A percentile compares a stretch with the other conserved stretches of the same genome.
Conservation (phyloP, 2,888 invertebrate genomes). For the Eulithis prunata region DNA sequence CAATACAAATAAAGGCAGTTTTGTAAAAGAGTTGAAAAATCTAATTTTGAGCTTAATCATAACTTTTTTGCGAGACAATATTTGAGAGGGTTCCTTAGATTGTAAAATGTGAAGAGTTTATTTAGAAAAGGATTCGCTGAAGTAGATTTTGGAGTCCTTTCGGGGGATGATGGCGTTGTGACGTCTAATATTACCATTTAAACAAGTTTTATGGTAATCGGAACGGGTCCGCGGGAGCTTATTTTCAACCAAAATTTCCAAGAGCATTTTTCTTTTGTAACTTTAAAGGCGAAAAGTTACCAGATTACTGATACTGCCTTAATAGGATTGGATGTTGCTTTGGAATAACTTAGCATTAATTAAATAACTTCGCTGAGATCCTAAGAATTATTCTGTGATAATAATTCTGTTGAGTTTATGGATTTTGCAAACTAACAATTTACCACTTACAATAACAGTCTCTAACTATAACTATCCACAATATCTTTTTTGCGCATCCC, state of each 20-base stretch:
- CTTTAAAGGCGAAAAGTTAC: conserved; percentile 75
- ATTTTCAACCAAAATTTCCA: conserved; percentile 76
- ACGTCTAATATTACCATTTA: conserved; percentile 84
- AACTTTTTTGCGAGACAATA: background rate
- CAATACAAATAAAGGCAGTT: no score
- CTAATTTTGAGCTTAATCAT: background rate
- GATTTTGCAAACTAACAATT: conserved; percentile 9
- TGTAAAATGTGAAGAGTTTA: conserved; percentile 26
- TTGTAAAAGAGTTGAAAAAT: no score
- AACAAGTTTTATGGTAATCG: conserved; percentile 84
- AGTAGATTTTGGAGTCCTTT: conserved; percentile 65
- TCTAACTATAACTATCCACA: no score
- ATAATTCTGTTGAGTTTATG: conserved; percentile 47
- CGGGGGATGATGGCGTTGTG: conserved; percentile 69
- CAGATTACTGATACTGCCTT: conserved; percentile 72
- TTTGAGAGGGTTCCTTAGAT: conserved; percentile 23
- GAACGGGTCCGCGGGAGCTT: conserved; percentile 68
- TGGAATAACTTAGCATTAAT: conserved; percentile 72
- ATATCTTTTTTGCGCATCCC: no score
- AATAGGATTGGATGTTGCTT: conserved; percentile 75
- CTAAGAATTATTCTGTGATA: conserved; percentile 54
- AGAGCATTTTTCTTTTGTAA: conserved; percentile 72
- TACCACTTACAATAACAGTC: no score
- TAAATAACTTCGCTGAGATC: conserved; percentile 60
- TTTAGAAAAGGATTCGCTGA: conserved; percentile 33